Evolutionary conservation across 2,888 invertebrate genomes (phyloP).

Genomic region (Orthonevra nobilis): DNA sequence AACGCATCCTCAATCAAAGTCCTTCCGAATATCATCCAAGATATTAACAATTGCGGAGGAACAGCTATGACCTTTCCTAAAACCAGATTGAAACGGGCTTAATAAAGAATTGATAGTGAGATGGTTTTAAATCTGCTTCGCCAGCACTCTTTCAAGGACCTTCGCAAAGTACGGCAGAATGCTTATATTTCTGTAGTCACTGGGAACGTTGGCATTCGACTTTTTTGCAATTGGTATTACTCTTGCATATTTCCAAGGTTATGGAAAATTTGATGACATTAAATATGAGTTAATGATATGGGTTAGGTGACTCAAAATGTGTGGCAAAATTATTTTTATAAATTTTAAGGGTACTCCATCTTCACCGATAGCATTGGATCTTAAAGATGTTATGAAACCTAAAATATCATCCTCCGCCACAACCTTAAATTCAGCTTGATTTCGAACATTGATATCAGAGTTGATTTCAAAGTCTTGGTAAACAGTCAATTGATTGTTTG

Average conservation of each 20-base stretch:
- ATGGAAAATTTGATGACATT: not conserved
- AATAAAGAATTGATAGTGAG: not conserved
- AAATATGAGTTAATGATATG: conserved; percentile 2
- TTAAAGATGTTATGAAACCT: no score
- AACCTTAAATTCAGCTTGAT: no score
- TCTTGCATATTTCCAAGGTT: not conserved
- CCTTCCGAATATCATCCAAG: not conserved
- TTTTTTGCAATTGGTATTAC: not conserved
- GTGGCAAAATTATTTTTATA: not conserved
- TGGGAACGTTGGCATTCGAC: no score
- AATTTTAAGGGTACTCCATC: not conserved
- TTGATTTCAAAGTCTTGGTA: no score
- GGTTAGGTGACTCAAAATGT: not conserved
- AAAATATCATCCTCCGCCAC: no score
- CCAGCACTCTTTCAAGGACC: not conserved
- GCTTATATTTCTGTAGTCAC: no score
- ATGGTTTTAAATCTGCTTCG: not conserved
- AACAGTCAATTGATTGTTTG: no score
- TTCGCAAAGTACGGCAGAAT: not conserved
- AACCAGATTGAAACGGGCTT: not conserved
- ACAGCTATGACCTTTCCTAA: not conserved
- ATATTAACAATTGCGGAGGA: not conserved
- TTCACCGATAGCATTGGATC: not conserved
- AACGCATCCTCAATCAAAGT: not conserved
- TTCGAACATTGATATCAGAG: no score